phyloP scores from a whole-genome alignment of 2,113 vertebrate genomes.

The Ailurus styani region DNA sequence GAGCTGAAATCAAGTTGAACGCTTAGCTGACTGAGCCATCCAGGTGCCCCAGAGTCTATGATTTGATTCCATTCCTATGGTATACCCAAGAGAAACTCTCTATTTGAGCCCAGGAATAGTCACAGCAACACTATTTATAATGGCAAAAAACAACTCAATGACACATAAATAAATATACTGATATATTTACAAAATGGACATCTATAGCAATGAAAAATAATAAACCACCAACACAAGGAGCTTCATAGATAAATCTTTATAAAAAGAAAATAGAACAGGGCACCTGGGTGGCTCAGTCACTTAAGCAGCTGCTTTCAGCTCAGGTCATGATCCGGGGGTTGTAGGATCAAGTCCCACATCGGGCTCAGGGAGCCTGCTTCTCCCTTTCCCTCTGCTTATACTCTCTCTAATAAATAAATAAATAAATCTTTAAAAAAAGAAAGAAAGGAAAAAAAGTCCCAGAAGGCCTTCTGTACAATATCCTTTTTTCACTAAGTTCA shows the following conservation, averaged over 20 bases:
- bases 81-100: not conserved
- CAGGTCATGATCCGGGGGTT: too few species aligned
- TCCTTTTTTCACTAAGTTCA: not conserved
- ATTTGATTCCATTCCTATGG: not conserved
- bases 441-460: not conserved
- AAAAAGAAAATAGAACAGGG: not conserved
- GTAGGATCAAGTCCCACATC: too few species aligned
- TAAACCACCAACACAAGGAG: not conserved
- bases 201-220: not conserved
- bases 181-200: not conserved
- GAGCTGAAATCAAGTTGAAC: not conserved
- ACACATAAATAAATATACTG: not conserved
- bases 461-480: not conserved
- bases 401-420: not conserved
- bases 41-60: not conserved
- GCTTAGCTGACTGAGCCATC: not conserved
- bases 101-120: not conserved
- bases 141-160: not conserved
- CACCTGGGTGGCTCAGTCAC: not conserved
- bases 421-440: not conserved
- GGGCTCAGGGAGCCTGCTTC: too few species aligned
- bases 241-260: not conserved
- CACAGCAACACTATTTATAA: not conserved
- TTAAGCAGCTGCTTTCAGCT: too few species aligned
- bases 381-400: not conserved